Conservation (phyloP, 2,888 invertebrate genomes). For the Amiota minor region DNA sequence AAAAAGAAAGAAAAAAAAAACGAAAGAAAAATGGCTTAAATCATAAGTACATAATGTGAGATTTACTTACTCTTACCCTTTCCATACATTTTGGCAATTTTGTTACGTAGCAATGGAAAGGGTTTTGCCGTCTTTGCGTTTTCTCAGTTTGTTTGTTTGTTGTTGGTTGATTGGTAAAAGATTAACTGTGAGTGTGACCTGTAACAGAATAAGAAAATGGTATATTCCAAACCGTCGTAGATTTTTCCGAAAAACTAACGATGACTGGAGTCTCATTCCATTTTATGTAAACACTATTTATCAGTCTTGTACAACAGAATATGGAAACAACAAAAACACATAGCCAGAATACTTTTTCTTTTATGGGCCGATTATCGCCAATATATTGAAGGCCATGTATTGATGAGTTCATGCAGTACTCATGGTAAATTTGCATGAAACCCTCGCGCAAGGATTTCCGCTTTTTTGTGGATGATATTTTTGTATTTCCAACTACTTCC, state of each 20-base stretch:
- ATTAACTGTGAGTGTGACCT: too few relatives aligned
- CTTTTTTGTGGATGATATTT: neutral
- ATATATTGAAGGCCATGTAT: slow-evolving; percentile 79
- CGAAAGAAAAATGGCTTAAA: slow-evolving; percentile 21
- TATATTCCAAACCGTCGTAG: slow-evolving; percentile 75
- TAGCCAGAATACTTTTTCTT: slow-evolving; percentile 77
- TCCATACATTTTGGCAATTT: slow-evolving; percentile 74
- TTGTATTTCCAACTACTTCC: neutral
- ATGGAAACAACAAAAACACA: slow-evolving; percentile 77
- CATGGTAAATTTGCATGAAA: slow-evolving; percentile 74
- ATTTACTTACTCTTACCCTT: slow-evolving; percentile 75
- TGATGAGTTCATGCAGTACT: slow-evolving; percentile 77
- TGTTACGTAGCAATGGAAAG: slow-evolving; percentile 62
- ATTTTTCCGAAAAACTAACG: slow-evolving; percentile 82
- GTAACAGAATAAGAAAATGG: too few relatives aligned
- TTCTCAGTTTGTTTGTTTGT: slow-evolving; percentile 55
- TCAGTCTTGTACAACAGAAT: slow-evolving; percentile 76
- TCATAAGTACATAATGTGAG: slow-evolving; percentile 42
- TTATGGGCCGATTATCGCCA: slow-evolving; percentile 76
- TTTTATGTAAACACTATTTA: slow-evolving; percentile 78
- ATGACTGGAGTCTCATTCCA: slow-evolving; percentile 82
- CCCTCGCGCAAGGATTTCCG: slow-evolving; percentile 37
- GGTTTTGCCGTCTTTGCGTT: slow-evolving; percentile 58
- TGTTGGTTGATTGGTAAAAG: slow-evolving; percentile 43
- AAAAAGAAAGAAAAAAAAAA: too few relatives aligned